phyloP scores from a whole-genome alignment of 2,888 invertebrate species.

The Argyra leucocephala region DNA sequence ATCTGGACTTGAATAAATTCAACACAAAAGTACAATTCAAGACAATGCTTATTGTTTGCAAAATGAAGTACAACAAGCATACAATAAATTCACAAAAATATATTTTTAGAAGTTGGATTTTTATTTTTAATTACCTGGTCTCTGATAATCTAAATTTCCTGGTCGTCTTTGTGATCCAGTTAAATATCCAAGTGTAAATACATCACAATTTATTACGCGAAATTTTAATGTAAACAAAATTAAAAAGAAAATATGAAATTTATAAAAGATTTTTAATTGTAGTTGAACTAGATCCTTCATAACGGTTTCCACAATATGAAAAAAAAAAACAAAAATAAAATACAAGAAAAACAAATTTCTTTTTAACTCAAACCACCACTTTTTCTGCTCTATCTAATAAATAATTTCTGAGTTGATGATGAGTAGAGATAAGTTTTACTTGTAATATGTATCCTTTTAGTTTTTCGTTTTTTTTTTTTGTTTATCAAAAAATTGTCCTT shows the following conservation, averaged over 20 bases:
- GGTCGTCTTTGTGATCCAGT: constrained; percentile 72
- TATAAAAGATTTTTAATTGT: constrained; percentile 14
- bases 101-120: too few relatives aligned
- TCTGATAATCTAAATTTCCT: constrained; percentile 68
- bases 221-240: constrained; percentile 17
- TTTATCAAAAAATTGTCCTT: background rate
- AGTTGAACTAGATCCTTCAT: constrained; percentile 20
- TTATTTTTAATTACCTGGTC: constrained; percentile 50
- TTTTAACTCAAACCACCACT: too few relatives aligned
- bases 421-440: too few relatives aligned
- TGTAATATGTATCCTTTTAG: too few relatives aligned
- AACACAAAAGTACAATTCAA: too few relatives aligned
- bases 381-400: too few relatives aligned
- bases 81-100: too few relatives aligned
- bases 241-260: constrained; percentile 18
- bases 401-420: too few relatives aligned
- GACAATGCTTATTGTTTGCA: too few relatives aligned
- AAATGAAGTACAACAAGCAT: too few relatives aligned
- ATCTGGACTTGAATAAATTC: too few relatives aligned
- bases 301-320: constrained; percentile 5
- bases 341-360: background rate
- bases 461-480: too few relatives aligned
- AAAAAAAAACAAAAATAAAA: background rate
- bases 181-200: constrained; percentile 71
- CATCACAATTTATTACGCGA: constrained; percentile 44